Evolutionary conservation across 2,113 vertebrate species (phyloP), one percentile per base, ranked within the genome.

Genomic region (Erinaceus europaeus): DNA sequence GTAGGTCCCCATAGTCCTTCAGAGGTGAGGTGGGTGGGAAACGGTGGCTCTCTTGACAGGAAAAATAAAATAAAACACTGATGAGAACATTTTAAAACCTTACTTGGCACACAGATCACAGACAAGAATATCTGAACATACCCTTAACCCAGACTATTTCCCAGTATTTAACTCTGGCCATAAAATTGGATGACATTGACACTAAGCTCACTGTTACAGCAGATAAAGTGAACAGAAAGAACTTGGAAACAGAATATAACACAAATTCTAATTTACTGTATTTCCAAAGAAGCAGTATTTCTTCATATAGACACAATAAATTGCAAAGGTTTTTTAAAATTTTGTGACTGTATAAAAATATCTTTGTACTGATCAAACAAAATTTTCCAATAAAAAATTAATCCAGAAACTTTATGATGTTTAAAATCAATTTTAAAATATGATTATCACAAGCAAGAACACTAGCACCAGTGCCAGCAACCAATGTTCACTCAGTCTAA

Each of bases 21-120:
- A 98, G 97, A 46, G 98, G 98, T 86, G 98, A 99, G 42, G 98
- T 98, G 68, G 98, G 98, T 72, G 95, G 84, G 89, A 98, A 98
- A 80, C 79, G 97, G 36, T 29, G 93, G 32, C 90, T 96, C 6
- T 98, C 98, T 98, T 96, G n/a, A 97, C 59, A 89, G 88, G 77
- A n/a, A 72, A 92, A 88, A 95, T 25, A 93, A 82, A 91, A 32
- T 27, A 89, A 83, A 93, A 90, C 55, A 77, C 2, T 82, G 42
- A 3, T 62, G 50, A 93, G 42, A 65, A 82, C 6, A 82, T 0
- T 1, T 34, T 48, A 64, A 77, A 92, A 44, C 29, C 74, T 75
- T 12, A 73, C 17, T 65, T 55, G 50, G 7, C 21, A 48, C 14
- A 23, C 36, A 53, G 9, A 78, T 9, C 48, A 7, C 40, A 91